Conservation (phyloP, 2,797 vertebrate species). For the Platyrinchus mystaceus region DNA sequence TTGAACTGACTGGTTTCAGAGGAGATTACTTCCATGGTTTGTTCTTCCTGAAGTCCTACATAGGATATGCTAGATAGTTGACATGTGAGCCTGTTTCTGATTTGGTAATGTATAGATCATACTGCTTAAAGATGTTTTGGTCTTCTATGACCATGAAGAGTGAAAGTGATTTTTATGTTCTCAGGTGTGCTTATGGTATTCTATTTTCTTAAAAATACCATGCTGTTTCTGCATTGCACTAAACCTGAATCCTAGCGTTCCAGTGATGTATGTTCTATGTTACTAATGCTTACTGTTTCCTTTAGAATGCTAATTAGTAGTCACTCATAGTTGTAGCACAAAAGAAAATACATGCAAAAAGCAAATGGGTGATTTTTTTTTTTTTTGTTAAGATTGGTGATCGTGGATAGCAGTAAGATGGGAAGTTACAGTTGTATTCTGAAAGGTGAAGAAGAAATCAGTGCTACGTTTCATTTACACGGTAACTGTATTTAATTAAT, state of each 20-base stretch:
- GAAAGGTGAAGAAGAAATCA: conserved; percentile 39
- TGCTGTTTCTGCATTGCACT: not conserved
- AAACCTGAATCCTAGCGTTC: not conserved
- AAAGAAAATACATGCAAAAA: not conserved
- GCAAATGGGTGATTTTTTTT: not conserved
- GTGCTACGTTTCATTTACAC: conserved; percentile 70
- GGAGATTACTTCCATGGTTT: not conserved
- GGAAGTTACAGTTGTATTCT: conserved; percentile 73
- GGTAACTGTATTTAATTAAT: conserved; percentile 61
- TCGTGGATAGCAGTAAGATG: conserved; percentile 36
- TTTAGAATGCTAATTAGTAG: not conserved
- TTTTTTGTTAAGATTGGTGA: not conserved
- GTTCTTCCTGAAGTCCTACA: not conserved
- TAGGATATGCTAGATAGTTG: not conserved
- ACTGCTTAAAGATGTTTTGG: not conserved
- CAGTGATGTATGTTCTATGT: not conserved
- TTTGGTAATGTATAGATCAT: not conserved
- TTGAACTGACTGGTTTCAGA: not conserved
- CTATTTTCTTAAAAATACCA: not conserved
- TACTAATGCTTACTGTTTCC: not conserved
- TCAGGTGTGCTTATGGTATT: not conserved
- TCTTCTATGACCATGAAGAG: not conserved
- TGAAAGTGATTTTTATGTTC: not conserved
- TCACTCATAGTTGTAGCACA: not conserved
- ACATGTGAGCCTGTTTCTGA: not conserved